These are phyloP conservation scores for Clistopyga incitator DNA, from an alignment of 2,888 invertebrate genomes.

Conservation along the genomic window DNA sequence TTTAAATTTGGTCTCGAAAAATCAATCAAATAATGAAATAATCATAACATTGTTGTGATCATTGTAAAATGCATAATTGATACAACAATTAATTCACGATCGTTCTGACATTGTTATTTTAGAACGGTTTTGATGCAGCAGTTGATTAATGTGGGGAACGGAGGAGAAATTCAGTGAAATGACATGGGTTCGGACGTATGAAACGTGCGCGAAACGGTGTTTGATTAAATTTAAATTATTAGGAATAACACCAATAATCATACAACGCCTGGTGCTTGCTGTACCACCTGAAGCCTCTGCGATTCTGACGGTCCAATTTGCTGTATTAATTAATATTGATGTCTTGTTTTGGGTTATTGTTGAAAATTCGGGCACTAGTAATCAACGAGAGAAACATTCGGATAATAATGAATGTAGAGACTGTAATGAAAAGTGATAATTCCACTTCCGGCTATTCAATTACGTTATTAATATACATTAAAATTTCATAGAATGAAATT, in stretches of 20 bases:
- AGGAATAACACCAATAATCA: slow-evolving; percentile 36
- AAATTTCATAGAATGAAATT: background rate
- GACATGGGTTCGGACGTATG: background rate
- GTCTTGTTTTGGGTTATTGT: background rate
- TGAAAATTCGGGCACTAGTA: slow-evolving; percentile 7
- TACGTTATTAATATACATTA: background rate
- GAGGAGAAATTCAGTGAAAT: background rate
- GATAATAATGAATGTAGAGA: too few relatives aligned
- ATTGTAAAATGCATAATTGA: too few relatives aligned
- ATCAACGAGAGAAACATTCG: background rate
- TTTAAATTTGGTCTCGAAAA: too few relatives aligned
- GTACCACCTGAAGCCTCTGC: background rate
- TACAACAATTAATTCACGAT: too few relatives aligned
- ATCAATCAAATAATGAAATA: too few relatives aligned
- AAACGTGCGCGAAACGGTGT: background rate
- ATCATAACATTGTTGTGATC: too few relatives aligned
- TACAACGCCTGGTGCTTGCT: background rate
- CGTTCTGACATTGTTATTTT: background rate
- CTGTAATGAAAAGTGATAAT: too few relatives aligned
- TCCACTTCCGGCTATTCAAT: too few relatives aligned
- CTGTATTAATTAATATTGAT: slow-evolving; percentile 29
- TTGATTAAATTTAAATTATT: slow-evolving; percentile 52
- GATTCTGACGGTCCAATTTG: slow-evolving; percentile 24
- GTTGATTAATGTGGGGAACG: background rate
- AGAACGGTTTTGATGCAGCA: background rate